Evolutionary conservation across 2,888 invertebrate genomes (phyloP), one percentile per base, ranked within the genome.

Genomic region (Phoronis australis): DNA sequence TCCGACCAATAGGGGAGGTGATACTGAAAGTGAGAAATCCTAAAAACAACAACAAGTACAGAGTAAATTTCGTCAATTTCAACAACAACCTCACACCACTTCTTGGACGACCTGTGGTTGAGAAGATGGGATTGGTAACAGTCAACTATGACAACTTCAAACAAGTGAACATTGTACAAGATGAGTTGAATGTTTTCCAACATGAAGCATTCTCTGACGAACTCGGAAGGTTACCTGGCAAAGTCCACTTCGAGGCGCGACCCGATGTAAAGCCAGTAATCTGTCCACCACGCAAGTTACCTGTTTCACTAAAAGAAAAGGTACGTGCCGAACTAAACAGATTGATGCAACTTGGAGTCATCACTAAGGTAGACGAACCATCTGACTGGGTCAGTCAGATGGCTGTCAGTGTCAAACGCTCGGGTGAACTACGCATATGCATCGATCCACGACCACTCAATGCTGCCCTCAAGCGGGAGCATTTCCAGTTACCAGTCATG

Each of bases 361-460:
- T 55, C 12, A 31, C 46, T 20, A 35, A 42, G 4, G 45, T 54
- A 2, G 26, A 21, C 15, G 45, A 56, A 27, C 51, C 56, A n/a
- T 56, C 56, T 26, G 48, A 42, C 39, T 51, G 56, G 48, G 38
- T 45, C 4, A 46, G 39, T 23, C 54, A 55, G 37, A 22, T 41
- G 4, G 48, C 48, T 6, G 20, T 50, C 15, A 20, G 24, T 9
- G 20, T 23, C 15, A 55, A 55, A 31, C 45, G 42, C 24, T 26
- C 21, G 25, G 55, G 52, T 12, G 40, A 42, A 2, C 24, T 55
- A n/a, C 24, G 52, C 15, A 42, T 55, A 12, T 55, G 50, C 31
- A 45, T 54, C 20, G 55, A 55, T 38, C 55, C 53, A 27, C 35
- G 26, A 4, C 42, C 43, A 22, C 42, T 55, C 2, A 55, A 55